Conservation (phyloP, 2,113 vertebrate genomes). For the Crotalus tigris region DNA sequence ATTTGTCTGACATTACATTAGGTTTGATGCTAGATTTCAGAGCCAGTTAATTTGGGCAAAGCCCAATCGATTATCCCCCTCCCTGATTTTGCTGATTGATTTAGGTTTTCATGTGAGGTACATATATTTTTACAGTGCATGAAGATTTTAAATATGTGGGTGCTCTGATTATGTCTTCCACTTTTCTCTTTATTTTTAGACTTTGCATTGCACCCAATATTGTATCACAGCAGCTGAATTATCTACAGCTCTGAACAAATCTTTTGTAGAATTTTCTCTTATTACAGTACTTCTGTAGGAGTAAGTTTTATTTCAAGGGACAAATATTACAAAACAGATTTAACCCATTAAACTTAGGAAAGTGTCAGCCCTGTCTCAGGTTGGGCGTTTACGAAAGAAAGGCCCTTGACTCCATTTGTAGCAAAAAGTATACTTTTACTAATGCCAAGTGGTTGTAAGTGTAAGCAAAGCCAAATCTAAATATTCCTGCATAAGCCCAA, state of each 20-base stretch:
- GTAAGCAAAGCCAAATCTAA: background rate
- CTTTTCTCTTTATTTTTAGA: constrained; percentile 46
- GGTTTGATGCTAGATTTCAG: background rate
- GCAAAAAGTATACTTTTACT: background rate
- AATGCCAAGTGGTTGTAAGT: background rate
- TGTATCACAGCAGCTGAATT: constrained; percentile 50
- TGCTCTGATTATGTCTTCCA: constrained; percentile 39
- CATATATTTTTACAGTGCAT: background rate
- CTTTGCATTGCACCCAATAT: constrained; percentile 46
- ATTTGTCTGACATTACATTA: background rate
- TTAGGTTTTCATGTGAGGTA: background rate
- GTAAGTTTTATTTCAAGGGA: constrained; percentile 59
- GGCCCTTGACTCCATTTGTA: background rate
- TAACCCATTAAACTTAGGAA: background rate
- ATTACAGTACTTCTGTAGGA: constrained; percentile 60
- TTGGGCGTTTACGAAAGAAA: background rate
- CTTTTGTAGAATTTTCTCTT: constrained; percentile 62
- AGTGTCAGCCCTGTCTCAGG: background rate
- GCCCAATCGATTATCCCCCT: background rate
- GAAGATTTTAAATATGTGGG: constrained; percentile 1
- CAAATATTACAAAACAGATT: constrained; percentile 43
- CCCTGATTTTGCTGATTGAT: background rate
- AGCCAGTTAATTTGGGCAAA: constrained; percentile 11
- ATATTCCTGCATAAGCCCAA: background rate
- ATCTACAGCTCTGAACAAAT: constrained; percentile 56